Evolutionary conservation across 2,797 vertebrate species (phyloP), one percentile per base, ranked within the genome.

Genomic region (Lepidocolaptes lacrymiger): DNA sequence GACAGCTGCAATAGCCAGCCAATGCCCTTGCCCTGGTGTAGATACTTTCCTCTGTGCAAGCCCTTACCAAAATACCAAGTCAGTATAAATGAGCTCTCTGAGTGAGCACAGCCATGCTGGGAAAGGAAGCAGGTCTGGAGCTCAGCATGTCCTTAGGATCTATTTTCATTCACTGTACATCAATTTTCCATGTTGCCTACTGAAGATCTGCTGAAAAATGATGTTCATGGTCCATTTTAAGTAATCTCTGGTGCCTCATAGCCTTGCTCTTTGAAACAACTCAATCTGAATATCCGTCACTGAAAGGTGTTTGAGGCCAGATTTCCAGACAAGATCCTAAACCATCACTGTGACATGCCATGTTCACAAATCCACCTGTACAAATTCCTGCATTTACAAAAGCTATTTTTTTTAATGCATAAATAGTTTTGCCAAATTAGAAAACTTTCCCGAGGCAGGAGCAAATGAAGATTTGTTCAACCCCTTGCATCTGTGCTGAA

Each of bases 21-120:
- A 56, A 51, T 1, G n/a, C 6, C 44, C 56, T 94, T 81, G 78
- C 43, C 55, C n/a, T 37, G 10, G 30, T 55, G 63, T 85, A 76
- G 85, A 66, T 52, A 61, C 72, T 39, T 74, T 58, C 48, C 32
- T 34, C 68, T 3, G 3, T 68, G 72, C 48, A 91, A 91, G 80
- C 74, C 68, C 69, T 69, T 36, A 24, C 19, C 5, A 13, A 95
- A 74, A 80, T 26, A 67, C 61, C 41, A 75, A 61, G 41, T 34
- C 55, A 56, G 13, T 36, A 63, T 75, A 62, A 71, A 83, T n/a
- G 68, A 71, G 8, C 8, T 43, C 39, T 86, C 43, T 0, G 6
- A 85, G 78, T 1, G 11, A 91, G 32, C 1, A 2, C 3, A 30
- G 48, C 34, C 1, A 1, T 0, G 0, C 39, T 23, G 66, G 51